Conservation (phyloP, 2,888 invertebrate species). For the Theodoxus fluviatilis region DNA sequence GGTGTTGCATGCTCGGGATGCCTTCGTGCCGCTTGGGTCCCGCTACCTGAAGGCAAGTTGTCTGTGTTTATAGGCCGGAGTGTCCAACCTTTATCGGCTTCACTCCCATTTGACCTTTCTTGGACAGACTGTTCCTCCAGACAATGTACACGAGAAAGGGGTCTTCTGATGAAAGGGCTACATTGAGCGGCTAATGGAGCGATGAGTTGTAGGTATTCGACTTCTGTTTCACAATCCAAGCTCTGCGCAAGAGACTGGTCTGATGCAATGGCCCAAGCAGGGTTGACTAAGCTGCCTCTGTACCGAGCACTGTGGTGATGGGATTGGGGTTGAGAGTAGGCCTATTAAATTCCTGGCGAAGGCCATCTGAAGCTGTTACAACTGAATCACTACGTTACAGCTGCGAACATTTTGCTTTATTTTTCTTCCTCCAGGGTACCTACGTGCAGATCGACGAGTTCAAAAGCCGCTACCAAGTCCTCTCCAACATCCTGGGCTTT, state of each 20-base stretch:
- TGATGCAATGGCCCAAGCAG: constrained; percentile 3
- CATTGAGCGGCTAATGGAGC: neutral
- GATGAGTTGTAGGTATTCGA: too few species aligned
- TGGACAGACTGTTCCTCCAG: neutral
- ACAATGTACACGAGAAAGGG: neutral
- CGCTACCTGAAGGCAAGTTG: constrained; percentile 50
- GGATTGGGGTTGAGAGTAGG: too few species aligned
- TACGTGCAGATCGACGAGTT: constrained; percentile 61
- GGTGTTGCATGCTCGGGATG: constrained; percentile 52
- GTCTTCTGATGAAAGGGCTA: neutral
- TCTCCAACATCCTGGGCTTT: constrained; percentile 34
- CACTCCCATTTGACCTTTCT: neutral
- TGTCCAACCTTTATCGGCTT: neutral
- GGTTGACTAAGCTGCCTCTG: too few species aligned
- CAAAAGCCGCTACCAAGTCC: constrained; percentile 47
- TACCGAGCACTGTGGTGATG: too few species aligned
- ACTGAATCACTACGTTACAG: too few species aligned
- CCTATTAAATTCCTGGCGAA: too few species aligned
- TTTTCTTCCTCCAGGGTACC: constrained; percentile 47
- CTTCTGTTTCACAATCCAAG: too few species aligned
- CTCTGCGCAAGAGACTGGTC: too few species aligned
- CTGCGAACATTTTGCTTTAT: neutral
- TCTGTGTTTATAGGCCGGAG: neutral
- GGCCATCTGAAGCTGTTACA: too few species aligned
- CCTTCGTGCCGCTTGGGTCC: constrained; percentile 46